Base-by-base conservation (phyloP, 2,113 vertebrate genomes). In the Gopherus flavomarginatus region DNA sequence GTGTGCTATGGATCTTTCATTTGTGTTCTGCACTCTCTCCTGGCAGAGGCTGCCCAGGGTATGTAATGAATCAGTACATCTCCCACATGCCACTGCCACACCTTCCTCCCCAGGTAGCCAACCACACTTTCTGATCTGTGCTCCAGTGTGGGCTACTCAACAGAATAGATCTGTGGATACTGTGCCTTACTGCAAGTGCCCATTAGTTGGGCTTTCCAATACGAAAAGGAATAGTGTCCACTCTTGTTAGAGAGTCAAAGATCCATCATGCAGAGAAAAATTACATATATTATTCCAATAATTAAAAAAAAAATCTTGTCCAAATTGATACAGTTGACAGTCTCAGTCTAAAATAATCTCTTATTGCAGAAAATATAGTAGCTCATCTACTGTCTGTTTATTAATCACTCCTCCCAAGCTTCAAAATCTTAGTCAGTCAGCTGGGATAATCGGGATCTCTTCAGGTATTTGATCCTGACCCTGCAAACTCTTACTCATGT, bases 401-500 rank as follows among this genome's bases (percentile, higher is more conserved):
- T 85, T 94, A 90, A 90, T 87, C 93, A 90, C 44, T 88, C 31
- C 53, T 92, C 22, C 16, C 85, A 92, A 94, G 86, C 80, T 22
- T 72, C 0, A 22, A 5, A 27, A 87, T 81, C 86, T 94, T 88
- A 91, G 53, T 90, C 82, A 88, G 78, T 44, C 75, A 78, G 24
- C 22, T 78, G 24, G 52, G 65, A 31, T 95, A 95, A 90, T 90
- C 93, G 49, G 27, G 27, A 83, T 54, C 79, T 90, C 72, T 53
- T 87, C 62, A 90, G 79, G 57, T 83, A 59, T 35, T 6, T 93
- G 83, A 44, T 44, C 65, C 72, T 50, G 80, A 85, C 91, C 56
- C 79, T 90, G 90, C 50, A 95, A 94, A 95, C 78, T 91, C 75
- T 79, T 91, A 92, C 35, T 80, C 29, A 62, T 82, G 93, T 91